These are phyloP conservation scores for Drosophila ironensis DNA, from an alignment of 1,140 invertebrate species.

Conservation along the genomic window DNA sequence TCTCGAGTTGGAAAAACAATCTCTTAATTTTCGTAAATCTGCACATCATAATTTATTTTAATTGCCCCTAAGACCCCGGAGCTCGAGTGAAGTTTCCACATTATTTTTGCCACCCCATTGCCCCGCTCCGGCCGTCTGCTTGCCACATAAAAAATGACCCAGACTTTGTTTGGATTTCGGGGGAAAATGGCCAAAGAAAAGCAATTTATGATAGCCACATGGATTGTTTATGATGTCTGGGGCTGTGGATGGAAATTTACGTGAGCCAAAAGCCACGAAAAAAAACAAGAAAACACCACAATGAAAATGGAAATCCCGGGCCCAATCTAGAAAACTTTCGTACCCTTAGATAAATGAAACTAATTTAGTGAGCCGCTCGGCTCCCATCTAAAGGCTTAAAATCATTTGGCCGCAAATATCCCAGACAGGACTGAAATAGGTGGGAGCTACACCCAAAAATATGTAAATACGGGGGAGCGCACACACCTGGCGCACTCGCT, in stretches of 20 bases:
- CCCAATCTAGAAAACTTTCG: conserved; percentile 45
- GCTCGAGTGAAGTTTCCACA: conserved; percentile 41
- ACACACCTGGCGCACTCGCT: conserved; percentile 47
- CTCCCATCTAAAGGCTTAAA: conserved; percentile 70
- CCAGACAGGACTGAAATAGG: conserved; percentile 8
- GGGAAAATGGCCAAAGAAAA: conserved; percentile 41
- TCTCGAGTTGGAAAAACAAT: conserved; percentile 56
- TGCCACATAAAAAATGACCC: conserved; percentile 69
- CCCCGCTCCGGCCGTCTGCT: conserved; percentile 15
- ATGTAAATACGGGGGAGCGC: conserved; percentile 71
- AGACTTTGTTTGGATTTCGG: conserved; percentile 35
- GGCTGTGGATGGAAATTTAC: conserved; percentile 55
- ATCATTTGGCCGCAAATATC: conserved; percentile 69
- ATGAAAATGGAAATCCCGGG: conserved; percentile 1
- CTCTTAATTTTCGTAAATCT: conserved; percentile 82
- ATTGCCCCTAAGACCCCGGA: conserved; percentile 70
- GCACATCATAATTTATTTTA: conserved; percentile 82
- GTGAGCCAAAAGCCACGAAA: conserved; percentile 38
- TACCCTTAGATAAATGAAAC: conserved; percentile 68
- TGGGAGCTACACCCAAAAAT: conserved; percentile 47
- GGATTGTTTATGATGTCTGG: conserved; percentile 78
- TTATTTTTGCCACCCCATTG: conserved; percentile 6
- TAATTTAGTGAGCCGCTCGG: conserved; percentile 72
- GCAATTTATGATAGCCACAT: conserved; percentile 72
- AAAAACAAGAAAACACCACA: conserved; percentile 30